Conservation (phyloP, 2,888 invertebrate species). For the Drosophila anceps region DNA sequence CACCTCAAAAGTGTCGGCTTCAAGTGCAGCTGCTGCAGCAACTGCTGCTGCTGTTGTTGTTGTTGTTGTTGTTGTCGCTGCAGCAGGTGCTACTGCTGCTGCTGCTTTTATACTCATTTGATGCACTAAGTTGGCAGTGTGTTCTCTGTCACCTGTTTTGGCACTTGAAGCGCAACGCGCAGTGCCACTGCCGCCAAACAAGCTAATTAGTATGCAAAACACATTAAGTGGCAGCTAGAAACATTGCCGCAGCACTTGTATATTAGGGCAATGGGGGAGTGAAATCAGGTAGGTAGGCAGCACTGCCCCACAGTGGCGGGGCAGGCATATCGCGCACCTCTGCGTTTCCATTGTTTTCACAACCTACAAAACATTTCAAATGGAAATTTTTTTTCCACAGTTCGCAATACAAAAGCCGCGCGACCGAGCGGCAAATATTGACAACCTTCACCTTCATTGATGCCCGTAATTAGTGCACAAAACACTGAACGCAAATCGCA, state of each 20-base stretch:
- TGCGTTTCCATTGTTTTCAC: slow-evolving; percentile 53
- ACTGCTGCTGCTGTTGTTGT: slow-evolving; percentile 26
- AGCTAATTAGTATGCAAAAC: slow-evolving; percentile 78
- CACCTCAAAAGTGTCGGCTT: slow-evolving; percentile 61
- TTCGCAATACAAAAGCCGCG: slow-evolving; percentile 34
- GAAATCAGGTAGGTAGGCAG: slow-evolving; percentile 3
- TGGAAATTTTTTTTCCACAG: slow-evolving; percentile 51
- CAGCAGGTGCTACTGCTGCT: slow-evolving; percentile 11
- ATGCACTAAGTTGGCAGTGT: slow-evolving; percentile 57
- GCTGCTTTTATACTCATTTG: slow-evolving; percentile 43
- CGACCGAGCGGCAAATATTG: slow-evolving; percentile 68
- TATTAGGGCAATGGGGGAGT: slow-evolving; percentile 9
- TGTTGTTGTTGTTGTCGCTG: slow-evolving; percentile 27
- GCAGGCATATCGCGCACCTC: slow-evolving; percentile 17
- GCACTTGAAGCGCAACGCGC: slow-evolving; percentile 60
- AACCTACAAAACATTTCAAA: slow-evolving; percentile 74
- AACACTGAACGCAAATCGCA: slow-evolving; percentile 44
- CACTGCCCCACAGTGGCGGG: neutral
- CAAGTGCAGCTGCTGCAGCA: slow-evolving; percentile 57
- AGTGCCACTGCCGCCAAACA: slow-evolving; percentile 69
- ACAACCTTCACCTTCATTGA: slow-evolving; percentile 80
- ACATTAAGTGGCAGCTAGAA: slow-evolving; percentile 73
- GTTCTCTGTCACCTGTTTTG: slow-evolving; percentile 69
- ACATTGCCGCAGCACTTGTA: slow-evolving; percentile 67
- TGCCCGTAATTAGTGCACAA: slow-evolving; percentile 71